phyloP scores from a whole-genome alignment of 2,888 invertebrate species.

The Latrodectus elegans region DNA sequence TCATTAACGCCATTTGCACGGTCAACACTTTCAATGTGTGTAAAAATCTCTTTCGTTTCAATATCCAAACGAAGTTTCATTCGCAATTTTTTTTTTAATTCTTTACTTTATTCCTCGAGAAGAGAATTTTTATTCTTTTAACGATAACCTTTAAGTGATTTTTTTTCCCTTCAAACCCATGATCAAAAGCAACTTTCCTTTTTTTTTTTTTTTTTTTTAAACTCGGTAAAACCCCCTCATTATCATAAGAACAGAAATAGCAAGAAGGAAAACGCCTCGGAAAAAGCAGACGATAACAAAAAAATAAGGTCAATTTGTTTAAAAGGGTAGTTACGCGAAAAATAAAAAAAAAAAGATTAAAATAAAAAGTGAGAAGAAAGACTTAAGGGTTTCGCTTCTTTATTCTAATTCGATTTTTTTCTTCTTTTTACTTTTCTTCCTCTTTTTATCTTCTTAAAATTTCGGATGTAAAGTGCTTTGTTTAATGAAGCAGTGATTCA shows the following conservation, averaged over 20 bases:
- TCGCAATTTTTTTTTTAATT: no score
- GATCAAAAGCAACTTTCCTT: constrained; percentile 42
- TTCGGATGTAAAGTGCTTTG: constrained; percentile 53
- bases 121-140: constrained; percentile 4
- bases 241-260: constrained; percentile 34
- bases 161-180: constrained; percentile 20
- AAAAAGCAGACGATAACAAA: constrained; percentile 3
- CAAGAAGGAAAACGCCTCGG: not conserved
- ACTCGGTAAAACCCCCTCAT: constrained; percentile 28
- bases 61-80: no score
- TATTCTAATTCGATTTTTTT: constrained; percentile 44
- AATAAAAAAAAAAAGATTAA: not conserved
- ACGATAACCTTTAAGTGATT: constrained; percentile 24
- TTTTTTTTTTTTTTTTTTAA: constrained; percentile 13
- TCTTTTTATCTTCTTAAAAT: constrained; percentile 29
- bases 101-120: no score
- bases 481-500: constrained; percentile 54
- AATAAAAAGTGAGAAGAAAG: constrained; percentile 3
- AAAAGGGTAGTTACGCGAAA: constrained; percentile 34
- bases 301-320: constrained; percentile 53
- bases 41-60: no score
- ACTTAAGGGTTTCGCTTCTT: constrained; percentile 31
- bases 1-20: constrained; percentile 36
- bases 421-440: not conserved
- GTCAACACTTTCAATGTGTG: constrained; percentile 11